A percentile compares a stretch with the other conserved stretches of the same genome.
phyloP scores from a whole-genome alignment of 2,113 vertebrate species.

The Chlorodrepanis virens region DNA sequence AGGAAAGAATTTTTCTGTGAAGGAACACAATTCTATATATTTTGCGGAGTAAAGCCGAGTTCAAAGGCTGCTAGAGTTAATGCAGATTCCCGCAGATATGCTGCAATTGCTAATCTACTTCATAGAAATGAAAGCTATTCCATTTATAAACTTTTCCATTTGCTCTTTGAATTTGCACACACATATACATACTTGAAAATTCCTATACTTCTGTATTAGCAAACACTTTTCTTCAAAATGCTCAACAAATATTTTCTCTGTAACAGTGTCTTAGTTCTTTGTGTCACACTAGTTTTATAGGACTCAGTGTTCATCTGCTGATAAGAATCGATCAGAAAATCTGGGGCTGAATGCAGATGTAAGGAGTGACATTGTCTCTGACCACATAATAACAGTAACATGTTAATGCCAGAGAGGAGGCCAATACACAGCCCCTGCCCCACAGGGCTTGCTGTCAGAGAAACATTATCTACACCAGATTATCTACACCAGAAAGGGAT shows the following conservation, averaged over 20 bases:
- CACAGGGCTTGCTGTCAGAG: not conserved
- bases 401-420: slow-evolving; percentile 19
- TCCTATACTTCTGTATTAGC: not conserved
- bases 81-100: not conserved
- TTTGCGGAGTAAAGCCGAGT: not conserved
- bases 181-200: not conserved
- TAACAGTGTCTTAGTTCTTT: not conserved
- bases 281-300: not conserved
- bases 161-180: not conserved
- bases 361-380: not conserved
- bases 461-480: slow-evolving; percentile 63
- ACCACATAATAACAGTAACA: not conserved
- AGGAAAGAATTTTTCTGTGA: not conserved
- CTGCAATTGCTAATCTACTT: not conserved
- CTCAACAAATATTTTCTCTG: not conserved
- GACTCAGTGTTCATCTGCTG: not conserved
- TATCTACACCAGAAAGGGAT: slow-evolving; percentile 84
- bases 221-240: not conserved
- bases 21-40: not conserved
- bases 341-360: not conserved
- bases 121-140: not conserved
- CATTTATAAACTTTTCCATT: not conserved
- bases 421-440: slow-evolving; percentile 49
- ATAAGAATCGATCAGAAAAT: not conserved
- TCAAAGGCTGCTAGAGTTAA: not conserved